phyloP scores from a whole-genome alignment of 1,140 invertebrate genomes.

The Atopsyche davidsoni region DNA sequence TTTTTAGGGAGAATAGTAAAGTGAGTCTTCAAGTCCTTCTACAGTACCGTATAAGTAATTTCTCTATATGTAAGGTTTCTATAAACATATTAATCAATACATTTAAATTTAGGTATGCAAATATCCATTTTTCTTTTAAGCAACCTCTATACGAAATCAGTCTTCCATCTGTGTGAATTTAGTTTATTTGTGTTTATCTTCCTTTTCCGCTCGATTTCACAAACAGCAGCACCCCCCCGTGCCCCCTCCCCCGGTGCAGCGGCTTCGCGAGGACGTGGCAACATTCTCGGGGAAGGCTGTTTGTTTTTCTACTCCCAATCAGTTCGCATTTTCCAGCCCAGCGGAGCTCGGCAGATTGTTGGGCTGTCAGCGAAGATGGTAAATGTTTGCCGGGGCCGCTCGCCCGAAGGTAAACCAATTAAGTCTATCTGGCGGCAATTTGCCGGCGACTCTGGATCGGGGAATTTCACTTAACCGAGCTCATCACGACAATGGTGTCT shows the following conservation, averaged over 20 bases:
- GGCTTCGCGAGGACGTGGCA: conserved; percentile 13
- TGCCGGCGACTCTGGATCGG: conserved; percentile 7
- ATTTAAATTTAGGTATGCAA: too few relatives aligned
- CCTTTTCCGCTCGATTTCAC: conserved; percentile 18
- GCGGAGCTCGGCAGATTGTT: conserved; percentile 5
- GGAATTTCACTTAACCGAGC: conserved; percentile 13
- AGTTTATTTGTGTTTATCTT: too few relatives aligned
- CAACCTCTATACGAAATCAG: too few relatives aligned
- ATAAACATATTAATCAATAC: too few relatives aligned
- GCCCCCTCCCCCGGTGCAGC: conserved; percentile 16
- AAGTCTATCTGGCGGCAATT: conserved; percentile 23
- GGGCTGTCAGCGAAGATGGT: conserved; percentile 6
- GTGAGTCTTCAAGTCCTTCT: too few relatives aligned
- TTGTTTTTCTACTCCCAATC: conserved; percentile 27
- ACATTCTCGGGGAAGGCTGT: conserved; percentile 16
- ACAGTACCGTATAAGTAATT: too few relatives aligned
- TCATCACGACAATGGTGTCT: background rate
- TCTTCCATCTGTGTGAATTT: too few relatives aligned
- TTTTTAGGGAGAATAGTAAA: too few relatives aligned
- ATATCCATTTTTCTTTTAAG: too few relatives aligned
- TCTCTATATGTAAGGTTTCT: too few relatives aligned
- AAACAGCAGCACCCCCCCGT: conserved; percentile 13
- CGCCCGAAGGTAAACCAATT: conserved; percentile 25
- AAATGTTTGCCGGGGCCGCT: conserved; percentile 17
- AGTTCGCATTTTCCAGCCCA: conserved; percentile 25